Evolutionary conservation across 1,140 invertebrate species (phyloP).

Genomic region (Eueides isabella): DNA sequence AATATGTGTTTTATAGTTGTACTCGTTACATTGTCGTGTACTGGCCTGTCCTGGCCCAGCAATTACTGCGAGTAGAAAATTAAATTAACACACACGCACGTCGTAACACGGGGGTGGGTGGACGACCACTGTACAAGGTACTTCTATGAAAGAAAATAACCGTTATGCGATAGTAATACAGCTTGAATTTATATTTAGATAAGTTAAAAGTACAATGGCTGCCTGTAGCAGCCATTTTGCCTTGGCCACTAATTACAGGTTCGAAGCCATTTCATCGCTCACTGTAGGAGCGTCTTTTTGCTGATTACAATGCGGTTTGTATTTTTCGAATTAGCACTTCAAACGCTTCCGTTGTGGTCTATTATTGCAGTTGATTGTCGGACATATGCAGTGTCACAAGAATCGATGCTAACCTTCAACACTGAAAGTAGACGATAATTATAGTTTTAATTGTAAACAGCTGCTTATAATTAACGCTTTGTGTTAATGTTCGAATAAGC

Average conservation of each 20-base stretch:
- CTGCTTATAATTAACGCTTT: slow-evolving; percentile 31
- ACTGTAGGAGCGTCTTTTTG: slow-evolving; percentile 60
- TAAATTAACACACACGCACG: slow-evolving; percentile 79
- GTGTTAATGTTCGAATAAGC: background rate
- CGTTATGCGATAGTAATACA: slow-evolving; percentile 25
- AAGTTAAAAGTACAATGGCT: slow-evolving; percentile 42
- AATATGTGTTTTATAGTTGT: slow-evolving; percentile 56
- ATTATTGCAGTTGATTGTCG: slow-evolving; percentile 66
- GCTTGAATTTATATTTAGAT: slow-evolving; percentile 17
- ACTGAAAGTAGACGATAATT: slow-evolving; percentile 30
- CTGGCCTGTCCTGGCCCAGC: slow-evolving; percentile 59
- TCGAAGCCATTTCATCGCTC: slow-evolving; percentile 71
- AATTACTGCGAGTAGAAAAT: slow-evolving; percentile 80
- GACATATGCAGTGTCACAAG: slow-evolving; percentile 37
- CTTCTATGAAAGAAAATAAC: slow-evolving; percentile 27
- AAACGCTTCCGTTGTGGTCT: slow-evolving; percentile 68
- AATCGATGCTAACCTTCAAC: slow-evolving; percentile 31
- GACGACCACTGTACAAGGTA: slow-evolving; percentile 46
- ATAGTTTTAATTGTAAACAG: slow-evolving; percentile 35
- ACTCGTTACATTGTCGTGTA: slow-evolving; percentile 63
- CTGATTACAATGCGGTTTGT: slow-evolving; percentile 74
- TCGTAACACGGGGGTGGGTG: slow-evolving; percentile 60
- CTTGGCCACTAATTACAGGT: slow-evolving; percentile 71
- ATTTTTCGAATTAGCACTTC: slow-evolving; percentile 81
- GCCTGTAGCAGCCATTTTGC: slow-evolving; percentile 72